Conservation (phyloP, 2,888 invertebrate species). For the Stictocephala bisonia region DNA sequence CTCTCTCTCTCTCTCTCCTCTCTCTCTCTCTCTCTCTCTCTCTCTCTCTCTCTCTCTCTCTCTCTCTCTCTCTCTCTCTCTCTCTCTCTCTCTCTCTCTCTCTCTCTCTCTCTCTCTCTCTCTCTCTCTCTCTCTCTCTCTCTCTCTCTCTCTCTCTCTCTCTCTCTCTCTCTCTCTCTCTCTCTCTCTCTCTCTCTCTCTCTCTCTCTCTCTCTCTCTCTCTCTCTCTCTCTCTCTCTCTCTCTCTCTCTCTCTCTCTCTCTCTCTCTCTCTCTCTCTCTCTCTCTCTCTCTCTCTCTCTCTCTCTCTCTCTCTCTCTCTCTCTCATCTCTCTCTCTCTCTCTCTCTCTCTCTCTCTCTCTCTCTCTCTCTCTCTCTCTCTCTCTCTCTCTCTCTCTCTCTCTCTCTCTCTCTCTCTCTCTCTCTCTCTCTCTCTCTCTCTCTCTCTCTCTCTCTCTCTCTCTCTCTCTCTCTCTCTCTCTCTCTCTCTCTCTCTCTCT, state of each 20-base stretch:
- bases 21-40: not conserved
- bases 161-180: not conserved
- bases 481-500: not conserved
- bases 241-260: not conserved
- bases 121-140: not conserved
- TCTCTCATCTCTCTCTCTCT: too few relatives aligned
- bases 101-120: not conserved
- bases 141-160: constrained; percentile 12
- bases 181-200: not conserved
- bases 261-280: constrained; percentile 20
- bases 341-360: not conserved
- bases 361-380: not conserved
- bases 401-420: not conserved
- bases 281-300: constrained; percentile 3
- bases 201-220: not conserved
- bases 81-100: not conserved
- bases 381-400: not conserved
- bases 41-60: not conserved
- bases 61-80: not conserved
- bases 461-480: not conserved
- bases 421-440: not conserved
- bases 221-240: too few relatives aligned
- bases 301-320: not conserved
- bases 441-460: constrained; percentile 19
- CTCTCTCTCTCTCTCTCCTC: constrained; percentile 7